Conservation (phyloP, 2,113 vertebrate species). For the Lepus europaeus region DNA sequence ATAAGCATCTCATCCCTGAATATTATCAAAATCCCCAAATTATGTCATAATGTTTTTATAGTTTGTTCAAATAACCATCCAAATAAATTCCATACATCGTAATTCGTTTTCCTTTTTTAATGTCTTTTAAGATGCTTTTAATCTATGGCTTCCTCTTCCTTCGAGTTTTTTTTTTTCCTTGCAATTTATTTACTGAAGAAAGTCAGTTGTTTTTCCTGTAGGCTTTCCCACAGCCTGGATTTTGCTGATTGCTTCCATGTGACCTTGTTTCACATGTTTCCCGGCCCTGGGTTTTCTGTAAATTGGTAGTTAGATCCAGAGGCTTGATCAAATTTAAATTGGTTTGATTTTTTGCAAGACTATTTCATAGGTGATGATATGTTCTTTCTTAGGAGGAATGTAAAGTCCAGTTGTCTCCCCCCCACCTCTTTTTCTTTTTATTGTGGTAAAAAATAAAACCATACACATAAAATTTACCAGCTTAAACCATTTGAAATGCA, state of each 20-base stretch:
- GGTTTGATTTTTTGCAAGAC: conserved; percentile 43
- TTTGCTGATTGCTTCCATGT: conserved; percentile 60
- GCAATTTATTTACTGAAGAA: conserved; percentile 63
- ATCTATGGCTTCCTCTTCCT: not conserved
- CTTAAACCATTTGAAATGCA: not conserved
- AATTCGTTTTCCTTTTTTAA: not conserved
- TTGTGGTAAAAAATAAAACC: not conserved
- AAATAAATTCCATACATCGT: not conserved
- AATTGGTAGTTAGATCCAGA: conserved; percentile 1
- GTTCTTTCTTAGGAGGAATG: not conserved
- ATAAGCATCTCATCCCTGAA: not conserved
- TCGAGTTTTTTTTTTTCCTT: not conserved
- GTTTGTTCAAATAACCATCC: not conserved
- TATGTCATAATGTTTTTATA: not conserved
- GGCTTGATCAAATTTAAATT: conserved; percentile 32
- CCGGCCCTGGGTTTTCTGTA: not conserved
- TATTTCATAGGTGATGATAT: not conserved
- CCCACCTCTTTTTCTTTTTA: not conserved
- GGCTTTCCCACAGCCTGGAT: conserved; percentile 60
- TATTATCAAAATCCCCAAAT: not conserved
- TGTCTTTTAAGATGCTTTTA: not conserved
- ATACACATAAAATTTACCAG: not conserved
- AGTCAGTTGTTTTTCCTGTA: conserved; percentile 25
- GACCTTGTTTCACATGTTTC: conserved; percentile 14
- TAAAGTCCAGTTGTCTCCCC: not conserved